A percentile compares a stretch with the other conserved stretches of the same genome.
Conservation (phyloP, 2,113 vertebrate genomes). For the Onychostruthus taczanowskii region DNA sequence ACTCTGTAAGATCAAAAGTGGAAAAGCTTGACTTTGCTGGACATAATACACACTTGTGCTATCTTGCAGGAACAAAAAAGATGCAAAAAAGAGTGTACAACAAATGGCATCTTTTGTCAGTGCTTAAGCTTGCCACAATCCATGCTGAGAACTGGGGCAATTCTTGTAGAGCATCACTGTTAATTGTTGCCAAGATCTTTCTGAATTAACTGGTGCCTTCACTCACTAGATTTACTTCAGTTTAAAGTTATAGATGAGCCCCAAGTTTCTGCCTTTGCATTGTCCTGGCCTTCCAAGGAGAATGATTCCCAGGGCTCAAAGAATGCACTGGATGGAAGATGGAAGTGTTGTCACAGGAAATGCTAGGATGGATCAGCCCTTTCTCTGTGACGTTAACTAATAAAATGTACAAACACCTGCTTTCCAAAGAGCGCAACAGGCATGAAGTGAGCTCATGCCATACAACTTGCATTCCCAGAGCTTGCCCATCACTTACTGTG, state of each 20-base stretch:
- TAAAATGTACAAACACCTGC: neutral
- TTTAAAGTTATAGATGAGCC: neutral
- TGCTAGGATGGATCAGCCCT: neutral
- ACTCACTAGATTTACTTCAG: neutral
- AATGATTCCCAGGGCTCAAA: neutral
- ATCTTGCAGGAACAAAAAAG: no score
- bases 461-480: neutral
- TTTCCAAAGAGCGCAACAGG: neutral
- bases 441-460: neutral
- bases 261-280: neutral
- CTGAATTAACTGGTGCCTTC: neutral
- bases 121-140: neutral
- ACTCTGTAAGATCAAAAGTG: neutral
- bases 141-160: neutral
- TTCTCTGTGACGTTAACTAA: neutral
- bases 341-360: neutral
- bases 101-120: neutral
- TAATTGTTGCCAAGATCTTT: neutral
- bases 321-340: neutral
- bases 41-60: neutral
- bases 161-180: neutral
- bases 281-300: neutral
- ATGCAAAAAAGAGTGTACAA: fast-evolving
- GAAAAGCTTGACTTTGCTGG: neutral
- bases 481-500: neutral